phyloP scores from a whole-genome alignment of 1,140 invertebrate species.

The Trachelipus rathkii region DNA sequence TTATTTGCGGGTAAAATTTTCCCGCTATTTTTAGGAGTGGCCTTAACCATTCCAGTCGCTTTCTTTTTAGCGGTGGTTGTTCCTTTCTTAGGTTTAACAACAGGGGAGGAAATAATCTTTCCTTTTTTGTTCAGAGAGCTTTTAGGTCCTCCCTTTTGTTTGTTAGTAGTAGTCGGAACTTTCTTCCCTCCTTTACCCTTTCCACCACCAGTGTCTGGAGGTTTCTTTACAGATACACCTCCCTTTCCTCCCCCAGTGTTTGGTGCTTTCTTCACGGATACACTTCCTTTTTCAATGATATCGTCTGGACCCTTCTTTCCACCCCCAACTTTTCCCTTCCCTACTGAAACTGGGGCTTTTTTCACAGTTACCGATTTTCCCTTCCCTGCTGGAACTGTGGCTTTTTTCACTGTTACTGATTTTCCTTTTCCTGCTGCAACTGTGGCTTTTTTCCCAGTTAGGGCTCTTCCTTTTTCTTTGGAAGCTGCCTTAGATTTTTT shows the following conservation, averaged over 20 bases:
- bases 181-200: conserved; percentile 21
- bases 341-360: neutral
- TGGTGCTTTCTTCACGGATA: neutral
- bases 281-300: conserved; percentile 1
- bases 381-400: conserved; percentile 47
- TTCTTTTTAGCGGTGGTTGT: neutral
- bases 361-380: conserved; percentile 54
- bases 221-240: neutral
- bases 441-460: conserved; percentile 45
- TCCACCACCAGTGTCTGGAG: neutral
- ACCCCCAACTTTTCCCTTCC: conserved; percentile 9
- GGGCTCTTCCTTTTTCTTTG: conserved; percentile 48
- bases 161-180: neutral
- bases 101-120: too few relatives aligned
- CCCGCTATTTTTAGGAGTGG: conserved; percentile 1
- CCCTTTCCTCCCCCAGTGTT: neutral
- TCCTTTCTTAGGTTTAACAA: too few relatives aligned
- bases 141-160: neutral
- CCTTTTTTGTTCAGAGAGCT: too few relatives aligned
- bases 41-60: neutral
- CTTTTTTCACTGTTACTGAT: conserved; percentile 50
- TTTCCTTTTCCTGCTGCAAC: neutral
- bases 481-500: neutral
- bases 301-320: neutral
- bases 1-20: too few relatives aligned